Base-by-base conservation (phyloP, 2,888 invertebrate genomes). In the Acholoe squamosa region DNA sequence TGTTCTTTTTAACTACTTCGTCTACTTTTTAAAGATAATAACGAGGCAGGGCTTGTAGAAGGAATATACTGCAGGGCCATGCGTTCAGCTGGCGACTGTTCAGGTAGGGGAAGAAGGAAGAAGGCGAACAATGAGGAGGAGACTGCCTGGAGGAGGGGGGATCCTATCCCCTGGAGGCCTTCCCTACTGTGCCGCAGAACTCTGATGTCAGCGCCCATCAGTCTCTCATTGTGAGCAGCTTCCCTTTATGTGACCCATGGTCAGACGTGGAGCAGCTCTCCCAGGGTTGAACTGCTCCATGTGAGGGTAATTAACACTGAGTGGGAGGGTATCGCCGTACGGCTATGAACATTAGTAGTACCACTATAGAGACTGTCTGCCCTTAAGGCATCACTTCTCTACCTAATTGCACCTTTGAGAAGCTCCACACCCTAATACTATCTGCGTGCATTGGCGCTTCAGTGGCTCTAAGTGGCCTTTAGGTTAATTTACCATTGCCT, bases 121-220 rank as follows among this genome's bases (percentile, higher is more conserved):
- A 3, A 61, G 71, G 71, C n/a, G 3, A 28, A 28, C 28, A 28
- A 28, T 0, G 0, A 71, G 71, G 28, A 28, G 31, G 7, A 71
- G 28, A 71, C n/a, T 22, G n/a, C 25, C 28, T 5, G 71, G 0
- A 22, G 71, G 25, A 25, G 28, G 71, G 25, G 25, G 25, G 71
- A 28, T 61, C 61, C 19, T 71, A 71, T 71, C 71, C 71, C 71
- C 71, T 28, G 71, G 71, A 71, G 71, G 25, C n/a, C 25, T 1
- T 25, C 28, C 28, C 71, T 25, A 28, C 25, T 14, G 71, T 71
- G 71, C 25, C 28, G 28, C n/a, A 25, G 71, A n/a, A 61, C 61
- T 19, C 61, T n/a, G 61, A 28, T 28, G 71, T 71, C 71, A 71
- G 71, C 71, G 3, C 31, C 71, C 71, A 71, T 71, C 71, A 71